Evolutionary conservation across 2,113 vertebrate genomes (phyloP).

Genomic region (Lagopus muta): DNA sequence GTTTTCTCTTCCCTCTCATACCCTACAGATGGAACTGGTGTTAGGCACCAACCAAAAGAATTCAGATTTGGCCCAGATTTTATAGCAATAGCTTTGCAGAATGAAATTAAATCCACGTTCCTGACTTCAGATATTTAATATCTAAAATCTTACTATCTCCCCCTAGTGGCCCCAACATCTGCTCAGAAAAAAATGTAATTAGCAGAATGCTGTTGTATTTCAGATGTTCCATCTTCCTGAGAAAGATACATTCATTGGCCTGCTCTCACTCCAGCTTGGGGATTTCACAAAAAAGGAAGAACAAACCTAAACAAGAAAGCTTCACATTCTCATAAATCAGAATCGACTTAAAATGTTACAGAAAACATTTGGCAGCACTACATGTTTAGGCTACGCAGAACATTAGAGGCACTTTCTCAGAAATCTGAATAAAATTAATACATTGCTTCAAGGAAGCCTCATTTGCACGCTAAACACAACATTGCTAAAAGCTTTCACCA

Average conservation of each 20-base stretch:
- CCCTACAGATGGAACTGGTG: background rate
- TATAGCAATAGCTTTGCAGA: background rate
- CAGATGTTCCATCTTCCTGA: background rate
- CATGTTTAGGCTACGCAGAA: background rate
- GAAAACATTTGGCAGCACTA: background rate
- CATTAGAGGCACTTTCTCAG: background rate
- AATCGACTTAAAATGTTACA: background rate
- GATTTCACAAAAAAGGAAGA: background rate
- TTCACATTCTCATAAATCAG: background rate
- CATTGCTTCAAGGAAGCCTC: background rate
- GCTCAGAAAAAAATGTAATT: background rate
- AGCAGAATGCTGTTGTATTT: background rate
- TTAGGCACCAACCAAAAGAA: background rate
- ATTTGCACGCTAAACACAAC: background rate
- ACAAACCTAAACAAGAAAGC: background rate
- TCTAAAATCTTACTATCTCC: slow-evolving; percentile 12
- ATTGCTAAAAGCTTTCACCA: background rate
- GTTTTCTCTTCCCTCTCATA: background rate
- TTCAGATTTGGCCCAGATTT: background rate
- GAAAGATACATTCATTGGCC: background rate
- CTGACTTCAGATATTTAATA: background rate
- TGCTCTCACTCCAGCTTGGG: background rate
- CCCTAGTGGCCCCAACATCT: slow-evolving; percentile 8
- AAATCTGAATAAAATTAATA: background rate
- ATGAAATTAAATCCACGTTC: background rate